phyloP scores from a whole-genome alignment of 2,113 vertebrate species.

The Ellobius talpinus region DNA sequence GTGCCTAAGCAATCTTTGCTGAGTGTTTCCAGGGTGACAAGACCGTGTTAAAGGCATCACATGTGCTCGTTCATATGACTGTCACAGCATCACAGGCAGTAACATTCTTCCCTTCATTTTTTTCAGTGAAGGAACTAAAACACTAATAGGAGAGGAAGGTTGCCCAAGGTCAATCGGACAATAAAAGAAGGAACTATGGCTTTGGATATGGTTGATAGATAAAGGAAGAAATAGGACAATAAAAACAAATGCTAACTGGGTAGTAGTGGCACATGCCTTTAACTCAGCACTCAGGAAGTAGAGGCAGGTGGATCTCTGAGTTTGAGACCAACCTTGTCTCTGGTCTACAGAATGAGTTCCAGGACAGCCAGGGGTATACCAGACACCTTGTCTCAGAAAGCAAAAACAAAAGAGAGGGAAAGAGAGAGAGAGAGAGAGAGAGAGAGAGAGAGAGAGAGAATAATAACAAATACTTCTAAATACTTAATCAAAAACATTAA shows the following conservation, averaged over 20 bases:
- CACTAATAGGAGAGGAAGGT: not conserved
- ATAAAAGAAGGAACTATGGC: not conserved
- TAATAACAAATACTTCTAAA: not conserved
- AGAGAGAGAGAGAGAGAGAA: too few species aligned
- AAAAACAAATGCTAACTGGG: not conserved
- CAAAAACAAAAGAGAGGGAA: too few species aligned
- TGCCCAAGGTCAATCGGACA: not conserved
- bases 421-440: fast-evolving
- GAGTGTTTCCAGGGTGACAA: not conserved
- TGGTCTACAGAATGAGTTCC: not conserved
- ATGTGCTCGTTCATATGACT: not conserved
- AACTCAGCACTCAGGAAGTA: not conserved
- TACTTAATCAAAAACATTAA: not conserved
- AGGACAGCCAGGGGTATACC: not conserved
- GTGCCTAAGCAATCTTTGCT: not conserved
- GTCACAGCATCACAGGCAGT: not conserved
- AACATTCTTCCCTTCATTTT: not conserved
- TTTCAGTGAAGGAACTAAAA: constrained; percentile 24
- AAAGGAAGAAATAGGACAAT: constrained; percentile 32
- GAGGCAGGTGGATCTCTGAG: not conserved
- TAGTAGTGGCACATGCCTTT: not conserved
- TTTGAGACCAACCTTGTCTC: not conserved
- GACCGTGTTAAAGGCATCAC: not conserved
- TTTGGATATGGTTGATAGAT: constrained; percentile 9
- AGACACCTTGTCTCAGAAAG: not conserved